phyloP scores from a whole-genome alignment of 2,888 invertebrate genomes.

The Morpho deidamia region DNA sequence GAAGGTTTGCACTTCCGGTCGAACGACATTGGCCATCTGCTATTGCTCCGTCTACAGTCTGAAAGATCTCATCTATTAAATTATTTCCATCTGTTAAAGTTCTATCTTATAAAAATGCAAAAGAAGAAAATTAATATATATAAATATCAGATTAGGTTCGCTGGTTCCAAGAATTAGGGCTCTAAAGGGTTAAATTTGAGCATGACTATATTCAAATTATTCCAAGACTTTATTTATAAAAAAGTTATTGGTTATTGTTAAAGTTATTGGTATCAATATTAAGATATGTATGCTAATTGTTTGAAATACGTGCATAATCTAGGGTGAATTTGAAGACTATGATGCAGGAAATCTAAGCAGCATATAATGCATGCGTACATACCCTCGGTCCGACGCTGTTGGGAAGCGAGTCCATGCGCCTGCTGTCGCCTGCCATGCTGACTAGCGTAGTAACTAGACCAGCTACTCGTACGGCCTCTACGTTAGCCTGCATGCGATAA shows the following conservation, averaged over 20 bases:
- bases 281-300: too few species aligned
- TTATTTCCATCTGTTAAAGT: neutral
- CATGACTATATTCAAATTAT: too few species aligned
- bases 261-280: too few species aligned
- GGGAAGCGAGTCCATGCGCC: slow-evolving; percentile 71
- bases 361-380: slow-evolving; percentile 36
- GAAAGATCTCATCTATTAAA: slow-evolving; percentile 22
- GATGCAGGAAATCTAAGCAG: slow-evolving; percentile 20
- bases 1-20: slow-evolving; percentile 52
- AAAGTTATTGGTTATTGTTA: too few species aligned
- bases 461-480: slow-evolving; percentile 89
- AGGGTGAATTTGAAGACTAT: slow-evolving; percentile 16
- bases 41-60: slow-evolving; percentile 67
- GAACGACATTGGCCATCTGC: slow-evolving; percentile 54
- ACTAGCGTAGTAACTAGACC: slow-evolving; percentile 90
- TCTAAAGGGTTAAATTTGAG: neutral
- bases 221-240: too few species aligned
- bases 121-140: too few species aligned
- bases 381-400: slow-evolving; percentile 77
- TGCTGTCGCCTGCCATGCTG: slow-evolving; percentile 85
- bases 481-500: slow-evolving; percentile 83
- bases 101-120: too few species aligned
- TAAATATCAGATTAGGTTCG: neutral
- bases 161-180: neutral
- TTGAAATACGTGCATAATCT: slow-evolving; percentile 1